Conservation (phyloP, 2,113 vertebrate genomes). For the Lethenteron reissneri region DNA sequence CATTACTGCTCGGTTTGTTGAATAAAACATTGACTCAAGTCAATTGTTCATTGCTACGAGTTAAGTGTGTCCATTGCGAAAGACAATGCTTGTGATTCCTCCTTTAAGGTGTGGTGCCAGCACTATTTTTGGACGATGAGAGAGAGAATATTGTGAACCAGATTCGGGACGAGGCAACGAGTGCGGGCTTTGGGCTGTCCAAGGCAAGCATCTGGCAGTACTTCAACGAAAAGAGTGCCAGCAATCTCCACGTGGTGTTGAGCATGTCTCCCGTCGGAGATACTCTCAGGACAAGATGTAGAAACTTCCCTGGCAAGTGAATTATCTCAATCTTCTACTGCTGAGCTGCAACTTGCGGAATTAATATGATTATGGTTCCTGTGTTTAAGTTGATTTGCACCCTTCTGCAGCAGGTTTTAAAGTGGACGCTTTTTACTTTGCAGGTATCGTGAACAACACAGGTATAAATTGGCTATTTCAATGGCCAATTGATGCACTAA, state of each 20-base stretch:
- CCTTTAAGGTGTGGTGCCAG: conserved; percentile 59
- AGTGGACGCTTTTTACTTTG: conserved; percentile 10
- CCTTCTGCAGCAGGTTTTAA: no score
- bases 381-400: no score
- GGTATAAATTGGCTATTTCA: conserved; percentile 87
- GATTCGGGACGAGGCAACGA: conserved; percentile 43
- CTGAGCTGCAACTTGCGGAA: no score
- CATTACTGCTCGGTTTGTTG: not conserved
- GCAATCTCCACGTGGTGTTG: conserved; percentile 69
- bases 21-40: not conserved
- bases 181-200: conserved; percentile 30
- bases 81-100: not conserved
- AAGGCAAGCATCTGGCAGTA: conserved; percentile 81
- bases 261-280: conserved; percentile 83
- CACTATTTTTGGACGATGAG: conserved; percentile 71
- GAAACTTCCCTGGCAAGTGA: conserved; percentile 69
- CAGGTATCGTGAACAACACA: conserved; percentile 83
- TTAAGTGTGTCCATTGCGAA: no score
- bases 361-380: no score
- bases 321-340: not conserved
- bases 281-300: conserved; percentile 52
- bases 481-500: conserved; percentile 66
- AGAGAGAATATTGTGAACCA: conserved; percentile 47
- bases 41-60: not conserved
- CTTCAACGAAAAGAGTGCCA: conserved; percentile 65